Evolutionary conservation across 2,113 vertebrate species (phyloP).

Genomic region (Poecilia latipinna): DNA sequence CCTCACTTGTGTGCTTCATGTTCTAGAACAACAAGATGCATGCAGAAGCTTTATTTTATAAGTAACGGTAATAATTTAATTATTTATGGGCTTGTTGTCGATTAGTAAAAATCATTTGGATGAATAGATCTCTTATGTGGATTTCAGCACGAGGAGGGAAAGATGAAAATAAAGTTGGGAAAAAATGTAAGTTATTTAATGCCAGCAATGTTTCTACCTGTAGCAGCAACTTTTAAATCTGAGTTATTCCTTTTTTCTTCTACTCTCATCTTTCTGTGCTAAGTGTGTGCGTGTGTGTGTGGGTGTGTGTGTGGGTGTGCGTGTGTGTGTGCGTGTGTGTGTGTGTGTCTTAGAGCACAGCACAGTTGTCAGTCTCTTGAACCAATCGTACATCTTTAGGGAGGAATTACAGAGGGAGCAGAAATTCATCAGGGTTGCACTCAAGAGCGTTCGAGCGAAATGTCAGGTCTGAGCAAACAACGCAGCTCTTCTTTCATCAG

Average conservation of each 20-base stretch:
- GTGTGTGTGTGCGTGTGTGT: background rate
- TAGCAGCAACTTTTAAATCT: constrained; percentile 28
- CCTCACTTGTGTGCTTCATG: constrained; percentile 14
- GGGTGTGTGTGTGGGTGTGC: constrained; percentile 8
- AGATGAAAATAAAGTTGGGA: constrained; percentile 21
- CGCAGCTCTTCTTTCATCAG: constrained; percentile 65
- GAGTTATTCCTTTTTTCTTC: constrained; percentile 44
- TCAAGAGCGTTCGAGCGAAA: constrained; percentile 72
- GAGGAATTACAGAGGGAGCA: constrained; percentile 62
- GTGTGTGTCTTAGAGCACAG: background rate
- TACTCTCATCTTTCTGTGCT: constrained; percentile 11
- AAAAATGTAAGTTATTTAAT: constrained; percentile 18
- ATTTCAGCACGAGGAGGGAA: constrained; percentile 36
- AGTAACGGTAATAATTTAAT: constrained; percentile 24
- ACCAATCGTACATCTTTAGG: constrained; percentile 58
- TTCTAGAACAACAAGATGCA: constrained; percentile 17
- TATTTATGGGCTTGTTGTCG: constrained; percentile 25
- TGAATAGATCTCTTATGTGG: constrained; percentile 10
- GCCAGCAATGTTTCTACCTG: constrained; percentile 21
- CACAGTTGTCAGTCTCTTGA: constrained; percentile 70
- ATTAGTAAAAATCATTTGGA: constrained; percentile 25
- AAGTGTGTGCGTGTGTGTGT: background rate
- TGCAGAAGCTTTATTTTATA: constrained; percentile 9
- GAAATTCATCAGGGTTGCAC: constrained; percentile 73
- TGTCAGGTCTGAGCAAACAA: constrained; percentile 76